These are phyloP conservation scores for Lethenteron reissneri DNA, from an alignment of 2,113 vertebrate species.

Conservation along the genomic window DNA sequence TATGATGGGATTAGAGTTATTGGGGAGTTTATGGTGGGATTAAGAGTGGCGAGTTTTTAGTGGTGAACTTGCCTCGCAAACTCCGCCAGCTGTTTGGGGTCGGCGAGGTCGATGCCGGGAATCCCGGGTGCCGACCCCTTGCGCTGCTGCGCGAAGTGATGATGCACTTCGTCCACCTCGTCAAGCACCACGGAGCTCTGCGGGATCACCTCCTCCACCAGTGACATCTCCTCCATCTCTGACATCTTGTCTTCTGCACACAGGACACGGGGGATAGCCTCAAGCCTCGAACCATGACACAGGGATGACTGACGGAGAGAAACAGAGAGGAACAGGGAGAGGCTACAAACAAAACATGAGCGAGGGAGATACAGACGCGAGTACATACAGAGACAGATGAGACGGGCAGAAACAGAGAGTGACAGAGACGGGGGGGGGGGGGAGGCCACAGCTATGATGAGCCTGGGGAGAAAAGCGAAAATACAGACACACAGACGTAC, in stretches of 20 bases:
- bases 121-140: conserved; percentile 31
- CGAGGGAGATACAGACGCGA: too few relatives aligned
- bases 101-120: conserved; percentile 86
- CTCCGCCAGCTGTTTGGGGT: conserved; percentile 90
- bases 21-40: too few relatives aligned
- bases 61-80: conserved; percentile 51
- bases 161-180: neutral
- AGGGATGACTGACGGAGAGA: too few relatives aligned
- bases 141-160: neutral
- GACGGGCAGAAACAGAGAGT: too few relatives aligned
- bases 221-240: conserved; percentile 4
- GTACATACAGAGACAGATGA: neutral
- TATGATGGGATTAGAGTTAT: too few relatives aligned
- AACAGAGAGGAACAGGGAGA: too few relatives aligned
- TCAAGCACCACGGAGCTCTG: neutral
- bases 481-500: too few relatives aligned
- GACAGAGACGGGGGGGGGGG: too few relatives aligned
- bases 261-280: neutral
- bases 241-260: conserved; percentile 1
- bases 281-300: too few relatives aligned
- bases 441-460: too few relatives aligned
- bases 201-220: conserved; percentile 6
- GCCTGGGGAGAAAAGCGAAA: too few relatives aligned
- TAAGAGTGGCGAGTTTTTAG: neutral
- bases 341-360: too few relatives aligned